A percentile compares a stretch with the other conserved stretches of the same genome.
phyloP scores from a whole-genome alignment of 2,797 vertebrate genomes.

The Graptemys geographica region DNA sequence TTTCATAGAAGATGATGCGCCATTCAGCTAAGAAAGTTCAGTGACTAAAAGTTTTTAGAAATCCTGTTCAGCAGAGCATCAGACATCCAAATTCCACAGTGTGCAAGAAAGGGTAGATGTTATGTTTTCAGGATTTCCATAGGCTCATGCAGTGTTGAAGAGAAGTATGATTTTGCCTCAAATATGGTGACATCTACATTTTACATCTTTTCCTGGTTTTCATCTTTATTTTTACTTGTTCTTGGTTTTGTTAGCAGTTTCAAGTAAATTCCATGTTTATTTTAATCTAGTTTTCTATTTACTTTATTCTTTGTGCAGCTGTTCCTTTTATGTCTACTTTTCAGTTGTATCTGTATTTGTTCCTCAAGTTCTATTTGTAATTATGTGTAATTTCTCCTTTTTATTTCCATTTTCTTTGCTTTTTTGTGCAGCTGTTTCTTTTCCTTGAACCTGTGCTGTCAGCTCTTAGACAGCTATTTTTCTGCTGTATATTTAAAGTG shows the following conservation, averaged over 20 bases:
- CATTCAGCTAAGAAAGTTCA: conserved; percentile 35
- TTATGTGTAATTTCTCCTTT: neutral
- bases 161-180: conserved; percentile 58
- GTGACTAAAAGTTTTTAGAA: neutral
- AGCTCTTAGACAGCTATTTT: neutral
- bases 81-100: neutral
- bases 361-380: conserved; percentile 28
- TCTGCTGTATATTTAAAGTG: neutral
- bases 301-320: conserved; percentile 21
- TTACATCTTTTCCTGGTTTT: conserved; percentile 39
- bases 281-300: conserved; percentile 35
- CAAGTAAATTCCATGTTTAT: conserved; percentile 43
- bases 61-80: neutral
- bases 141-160: neutral
- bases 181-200: conserved; percentile 58
- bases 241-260: conserved; percentile 62
- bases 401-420: conserved; percentile 3
- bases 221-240: conserved; percentile 38
- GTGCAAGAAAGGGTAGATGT: neutral
- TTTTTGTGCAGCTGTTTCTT: neutral
- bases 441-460: neutral
- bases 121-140: conserved; percentile 40
- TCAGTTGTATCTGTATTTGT: neutral
- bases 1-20: conserved; percentile 54
- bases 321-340: neutral